Percentiles rank a stretch among this genome's conserved stretches.
Evolutionary conservation across 2,888 invertebrate genomes (phyloP).

Genomic region (Dermolepida albohirtum): DNA sequence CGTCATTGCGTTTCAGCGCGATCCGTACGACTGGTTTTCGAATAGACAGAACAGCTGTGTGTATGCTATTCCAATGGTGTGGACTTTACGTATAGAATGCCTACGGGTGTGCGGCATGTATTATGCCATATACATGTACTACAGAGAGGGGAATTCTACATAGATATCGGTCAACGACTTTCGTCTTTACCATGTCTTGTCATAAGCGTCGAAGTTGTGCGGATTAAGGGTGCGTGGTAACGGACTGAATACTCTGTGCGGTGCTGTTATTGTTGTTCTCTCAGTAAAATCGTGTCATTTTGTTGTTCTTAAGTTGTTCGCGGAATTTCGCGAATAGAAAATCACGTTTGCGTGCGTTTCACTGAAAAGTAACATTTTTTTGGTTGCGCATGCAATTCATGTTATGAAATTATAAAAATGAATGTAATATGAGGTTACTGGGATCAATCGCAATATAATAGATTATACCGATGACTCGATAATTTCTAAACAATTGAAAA

Average conservation of each 20-base stretch:
- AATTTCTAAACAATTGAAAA: too few species aligned
- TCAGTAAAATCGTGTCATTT: not conserved
- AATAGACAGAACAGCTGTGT: conserved; percentile 32
- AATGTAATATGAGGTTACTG: too few species aligned
- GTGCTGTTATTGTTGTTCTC: not conserved
- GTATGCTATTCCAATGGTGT: conserved; percentile 21
- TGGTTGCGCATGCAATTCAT: conserved; percentile 1
- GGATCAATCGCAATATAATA: too few species aligned
- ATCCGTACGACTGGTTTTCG: conserved; percentile 27
- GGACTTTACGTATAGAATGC: conserved; percentile 29
- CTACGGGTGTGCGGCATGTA: conserved; percentile 36
- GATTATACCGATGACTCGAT: too few species aligned
- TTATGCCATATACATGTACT: conserved; percentile 33
- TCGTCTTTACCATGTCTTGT: conserved; percentile 23
- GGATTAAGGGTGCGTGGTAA: conserved; percentile 11
- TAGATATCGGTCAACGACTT: conserved; percentile 33
- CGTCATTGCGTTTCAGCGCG: conserved; percentile 27
- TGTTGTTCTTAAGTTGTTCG: not conserved
- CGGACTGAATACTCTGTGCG: conserved; percentile 3
- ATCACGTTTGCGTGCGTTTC: not conserved
- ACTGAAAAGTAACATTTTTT: not conserved
- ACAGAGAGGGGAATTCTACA: conserved; percentile 19
- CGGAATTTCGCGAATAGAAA: not conserved
- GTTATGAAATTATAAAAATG: not conserved
- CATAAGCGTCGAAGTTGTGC: conserved; percentile 24